Conservation (phyloP, 2,113 vertebrate species). For the Cacatua alba region DNA sequence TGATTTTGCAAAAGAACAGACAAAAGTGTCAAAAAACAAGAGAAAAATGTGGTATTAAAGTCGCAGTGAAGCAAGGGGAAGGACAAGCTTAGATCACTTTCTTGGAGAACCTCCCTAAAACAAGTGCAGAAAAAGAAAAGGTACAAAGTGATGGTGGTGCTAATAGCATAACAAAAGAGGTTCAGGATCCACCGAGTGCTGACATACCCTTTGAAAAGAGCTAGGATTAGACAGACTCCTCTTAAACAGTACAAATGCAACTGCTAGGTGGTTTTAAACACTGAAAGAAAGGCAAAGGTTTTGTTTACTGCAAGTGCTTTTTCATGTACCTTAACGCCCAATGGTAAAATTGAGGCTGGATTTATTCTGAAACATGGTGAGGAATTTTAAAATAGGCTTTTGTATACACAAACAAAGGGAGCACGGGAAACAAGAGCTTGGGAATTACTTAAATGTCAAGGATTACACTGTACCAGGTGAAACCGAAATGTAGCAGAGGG, state of each 20-base stretch:
- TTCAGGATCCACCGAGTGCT: not conserved
- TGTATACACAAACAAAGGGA: constrained; percentile 20
- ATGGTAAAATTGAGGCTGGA: constrained; percentile 13
- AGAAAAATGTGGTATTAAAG: not conserved
- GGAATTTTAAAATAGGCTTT: constrained; percentile 32
- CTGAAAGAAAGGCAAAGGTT: not conserved
- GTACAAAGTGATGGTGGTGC: not conserved
- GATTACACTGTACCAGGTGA: constrained; percentile 41
- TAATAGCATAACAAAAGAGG: not conserved
- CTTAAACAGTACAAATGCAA: not conserved
- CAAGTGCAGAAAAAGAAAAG: not conserved
- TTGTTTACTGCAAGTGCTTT: constrained; percentile 21
- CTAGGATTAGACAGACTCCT: not conserved
- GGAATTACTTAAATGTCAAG: constrained; percentile 60
- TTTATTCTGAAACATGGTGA: constrained; percentile 29
- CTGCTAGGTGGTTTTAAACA: not conserved
- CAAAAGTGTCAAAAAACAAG: not conserved
- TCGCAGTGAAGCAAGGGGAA: not conserved
- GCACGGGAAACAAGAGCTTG: not conserved
- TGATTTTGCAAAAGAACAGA: not conserved
- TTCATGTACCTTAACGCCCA: not conserved
- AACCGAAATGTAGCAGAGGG: constrained; percentile 22
- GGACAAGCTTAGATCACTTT: not conserved
- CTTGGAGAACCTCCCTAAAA: not conserved
- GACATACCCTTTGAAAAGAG: not conserved